Evolutionary conservation across 1,140 invertebrate species (phyloP).

Genomic region (Carposina sasakii): DNA sequence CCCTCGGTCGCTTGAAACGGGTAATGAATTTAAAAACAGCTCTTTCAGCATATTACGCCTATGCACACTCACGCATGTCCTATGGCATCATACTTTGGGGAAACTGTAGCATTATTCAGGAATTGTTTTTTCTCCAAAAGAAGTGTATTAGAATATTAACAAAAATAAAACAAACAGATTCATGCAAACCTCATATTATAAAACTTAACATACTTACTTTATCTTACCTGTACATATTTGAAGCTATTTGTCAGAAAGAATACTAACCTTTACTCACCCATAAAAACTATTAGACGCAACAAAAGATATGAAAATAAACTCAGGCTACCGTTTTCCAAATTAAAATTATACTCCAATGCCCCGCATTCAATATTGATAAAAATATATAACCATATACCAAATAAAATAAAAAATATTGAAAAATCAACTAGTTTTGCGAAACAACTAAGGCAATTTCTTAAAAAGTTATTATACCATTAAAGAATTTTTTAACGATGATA

Average conservation of each 20-base stretch:
- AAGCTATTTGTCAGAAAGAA: conserved; percentile 10
- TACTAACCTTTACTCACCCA: not conserved
- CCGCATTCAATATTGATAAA: conserved; percentile 3
- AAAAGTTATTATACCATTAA: not conserved
- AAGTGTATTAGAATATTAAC: conserved; percentile 7
- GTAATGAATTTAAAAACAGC: conserved; percentile 1
- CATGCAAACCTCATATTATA: conserved; percentile 2
- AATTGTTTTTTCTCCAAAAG: conserved; percentile 7
- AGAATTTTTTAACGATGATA: too few relatives aligned
- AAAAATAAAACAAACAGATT: conserved; percentile 10
- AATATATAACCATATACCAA: conserved; percentile 7
- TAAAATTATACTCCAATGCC: not conserved
- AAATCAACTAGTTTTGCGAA: not conserved
- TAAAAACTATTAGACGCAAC: not conserved
- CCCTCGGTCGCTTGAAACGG: conserved; percentile 1
- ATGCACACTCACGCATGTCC: conserved; percentile 3
- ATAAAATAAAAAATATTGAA: conserved; percentile 1
- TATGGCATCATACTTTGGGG: conserved; percentile 9
- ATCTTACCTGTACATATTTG: conserved; percentile 5
- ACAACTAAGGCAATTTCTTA: not conserved
- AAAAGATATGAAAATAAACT: conserved; percentile 4
- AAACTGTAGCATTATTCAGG: not conserved
- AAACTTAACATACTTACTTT: conserved; percentile 4
- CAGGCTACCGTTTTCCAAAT: not conserved
- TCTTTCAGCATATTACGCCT: conserved; percentile 6